Evolutionary conservation across 2,797 vertebrate genomes (phyloP).

Genomic region (Nannoperca obscura): DNA sequence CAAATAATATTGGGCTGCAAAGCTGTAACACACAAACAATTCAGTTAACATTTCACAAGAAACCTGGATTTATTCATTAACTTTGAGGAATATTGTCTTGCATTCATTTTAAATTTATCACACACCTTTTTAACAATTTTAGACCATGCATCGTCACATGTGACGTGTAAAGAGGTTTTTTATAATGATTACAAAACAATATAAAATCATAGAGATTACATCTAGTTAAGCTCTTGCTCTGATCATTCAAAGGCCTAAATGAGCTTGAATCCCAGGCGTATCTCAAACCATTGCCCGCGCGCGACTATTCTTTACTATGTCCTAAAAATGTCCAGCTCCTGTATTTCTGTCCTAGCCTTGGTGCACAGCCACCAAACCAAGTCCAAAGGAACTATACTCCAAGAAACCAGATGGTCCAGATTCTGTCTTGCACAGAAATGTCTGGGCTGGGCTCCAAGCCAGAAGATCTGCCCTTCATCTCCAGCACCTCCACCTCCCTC

Average conservation of each 20-base stretch:
- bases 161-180: no score
- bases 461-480: slow-evolving; percentile 45
- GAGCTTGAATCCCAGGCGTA: neutral
- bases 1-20: neutral
- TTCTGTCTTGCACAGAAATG: slow-evolving; percentile 47
- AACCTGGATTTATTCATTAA: neutral
- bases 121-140: neutral
- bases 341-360: neutral
- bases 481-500: neutral
- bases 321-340: neutral
- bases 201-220: no score
- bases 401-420: slow-evolving; percentile 55
- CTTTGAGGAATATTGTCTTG: neutral
- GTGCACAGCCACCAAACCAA: slow-evolving; percentile 18
- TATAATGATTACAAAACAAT: neutral
- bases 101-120: neutral
- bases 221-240: neutral
- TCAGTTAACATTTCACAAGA: neutral
- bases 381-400: slow-evolving; percentile 21
- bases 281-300: neutral
- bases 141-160: neutral
- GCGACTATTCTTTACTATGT: neutral
- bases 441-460: slow-evolving; percentile 53
- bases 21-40: neutral
- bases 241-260: neutral